phyloP scores from a whole-genome alignment of 2,888 invertebrate species.

The Lathronympha strigana region DNA sequence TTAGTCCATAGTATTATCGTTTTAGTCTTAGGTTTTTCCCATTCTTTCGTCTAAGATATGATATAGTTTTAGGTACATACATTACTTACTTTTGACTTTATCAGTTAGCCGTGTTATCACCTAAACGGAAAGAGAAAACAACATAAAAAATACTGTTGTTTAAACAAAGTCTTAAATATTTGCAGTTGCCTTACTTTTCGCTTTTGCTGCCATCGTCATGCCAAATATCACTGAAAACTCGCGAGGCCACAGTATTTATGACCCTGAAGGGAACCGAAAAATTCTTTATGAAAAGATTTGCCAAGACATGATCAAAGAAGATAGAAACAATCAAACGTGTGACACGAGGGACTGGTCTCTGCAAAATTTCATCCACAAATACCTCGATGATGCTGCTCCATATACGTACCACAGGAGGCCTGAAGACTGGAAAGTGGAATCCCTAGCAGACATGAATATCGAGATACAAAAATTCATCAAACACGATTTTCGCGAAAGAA shows the following conservation, averaged over 20 bases:
- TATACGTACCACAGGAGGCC: not conserved
- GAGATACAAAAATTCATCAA: not conserved
- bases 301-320: not conserved
- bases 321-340: not conserved
- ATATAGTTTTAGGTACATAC: too few species aligned
- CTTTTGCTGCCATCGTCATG: not conserved
- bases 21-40: too few species aligned
- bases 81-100: too few species aligned
- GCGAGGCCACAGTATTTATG: not conserved
- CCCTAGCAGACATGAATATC: not conserved
- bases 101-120: too few species aligned
- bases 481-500: not conserved
- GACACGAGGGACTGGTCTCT: not conserved
- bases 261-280: not conserved
- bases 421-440: not conserved
- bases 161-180: slow-evolving; percentile 7
- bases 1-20: too few species aligned
- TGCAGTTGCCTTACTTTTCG: slow-evolving; percentile 6
- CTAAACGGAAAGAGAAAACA: too few species aligned
- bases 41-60: too few species aligned
- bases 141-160: too few species aligned
- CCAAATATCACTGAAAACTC: not conserved
- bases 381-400: not conserved
- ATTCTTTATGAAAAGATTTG: not conserved
- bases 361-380: slow-evolving; percentile 7